Evolutionary conservation across 2,797 vertebrate genomes (phyloP).

Genomic region (Nasua narica): DNA sequence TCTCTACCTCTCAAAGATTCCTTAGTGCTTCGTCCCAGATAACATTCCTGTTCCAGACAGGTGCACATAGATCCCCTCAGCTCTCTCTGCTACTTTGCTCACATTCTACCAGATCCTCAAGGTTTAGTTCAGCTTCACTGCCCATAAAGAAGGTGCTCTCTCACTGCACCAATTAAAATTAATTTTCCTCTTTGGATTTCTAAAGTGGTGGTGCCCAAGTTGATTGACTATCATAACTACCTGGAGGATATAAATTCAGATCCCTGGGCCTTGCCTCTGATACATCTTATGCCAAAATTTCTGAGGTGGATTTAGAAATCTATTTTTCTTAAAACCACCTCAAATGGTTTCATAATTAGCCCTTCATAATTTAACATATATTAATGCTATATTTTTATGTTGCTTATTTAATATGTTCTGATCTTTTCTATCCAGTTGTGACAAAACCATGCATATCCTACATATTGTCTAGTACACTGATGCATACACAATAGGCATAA

Average conservation of each 20-base stretch:
- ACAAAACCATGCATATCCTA: background rate
- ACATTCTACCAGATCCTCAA: background rate
- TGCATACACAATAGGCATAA: background rate
- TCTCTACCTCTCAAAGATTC: background rate
- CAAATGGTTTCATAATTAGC: background rate
- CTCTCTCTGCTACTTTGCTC: background rate
- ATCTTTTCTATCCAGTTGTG: background rate
- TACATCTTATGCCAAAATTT: background rate
- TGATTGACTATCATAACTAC: background rate
- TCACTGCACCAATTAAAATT: background rate
- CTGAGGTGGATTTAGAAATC: background rate
- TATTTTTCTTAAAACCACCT: background rate
- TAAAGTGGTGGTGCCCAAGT: background rate
- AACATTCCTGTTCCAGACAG: background rate
- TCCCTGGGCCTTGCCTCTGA: background rate
- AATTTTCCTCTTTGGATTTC: background rate
- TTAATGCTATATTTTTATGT: slow-evolving; percentile 16
- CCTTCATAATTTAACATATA: background rate
- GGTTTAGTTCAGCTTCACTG: background rate
- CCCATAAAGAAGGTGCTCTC: background rate
- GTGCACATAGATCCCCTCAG: background rate
- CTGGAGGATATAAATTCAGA: background rate
- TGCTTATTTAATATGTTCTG: background rate
- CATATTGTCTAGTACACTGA: background rate
- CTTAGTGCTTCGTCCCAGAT: too few relatives aligned